A percentile compares a stretch with the other conserved stretches of the same genome.
These are phyloP conservation scores for Tretioscincus oriximinensis DNA, from an alignment of 2,113 vertebrate genomes.

Conservation along the genomic window DNA sequence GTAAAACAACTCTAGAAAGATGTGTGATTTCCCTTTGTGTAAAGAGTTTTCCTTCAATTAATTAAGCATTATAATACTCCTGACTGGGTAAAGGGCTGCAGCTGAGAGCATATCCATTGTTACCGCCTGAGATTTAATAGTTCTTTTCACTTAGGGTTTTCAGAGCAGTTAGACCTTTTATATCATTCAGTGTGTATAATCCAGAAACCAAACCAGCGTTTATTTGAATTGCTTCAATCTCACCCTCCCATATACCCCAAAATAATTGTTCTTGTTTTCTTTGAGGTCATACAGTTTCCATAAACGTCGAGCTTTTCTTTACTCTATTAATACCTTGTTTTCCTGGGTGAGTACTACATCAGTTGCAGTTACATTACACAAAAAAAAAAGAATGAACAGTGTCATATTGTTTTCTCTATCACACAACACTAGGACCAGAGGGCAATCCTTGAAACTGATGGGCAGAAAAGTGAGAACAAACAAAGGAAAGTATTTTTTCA, in stretches of 20 bases:
- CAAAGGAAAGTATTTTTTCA: too few species aligned
- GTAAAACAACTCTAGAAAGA: constrained; percentile 27
- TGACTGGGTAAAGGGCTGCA: constrained; percentile 27
- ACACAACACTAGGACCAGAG: too few species aligned
- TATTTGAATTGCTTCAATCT: background rate
- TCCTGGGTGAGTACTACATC: background rate
- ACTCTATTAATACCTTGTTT: background rate
- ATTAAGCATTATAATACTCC: constrained; percentile 23
- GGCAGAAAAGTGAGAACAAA: too few species aligned
- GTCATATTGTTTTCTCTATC: background rate
- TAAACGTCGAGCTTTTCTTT: background rate
- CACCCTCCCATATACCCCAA: too few species aligned
- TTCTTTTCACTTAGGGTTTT: background rate
- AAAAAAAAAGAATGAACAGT: background rate
- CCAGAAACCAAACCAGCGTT: constrained; percentile 3
- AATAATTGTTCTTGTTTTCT: background rate
- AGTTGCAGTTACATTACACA: too few species aligned
- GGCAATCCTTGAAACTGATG: too few species aligned
- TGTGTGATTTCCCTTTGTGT: constrained; percentile 43
- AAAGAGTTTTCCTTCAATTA: constrained; percentile 39
- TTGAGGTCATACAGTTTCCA: background rate
- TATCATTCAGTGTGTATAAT: constrained; percentile 4
- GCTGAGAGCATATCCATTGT: constrained; percentile 23
- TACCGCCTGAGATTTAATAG: constrained; percentile 24
- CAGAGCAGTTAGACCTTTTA: constrained; percentile 11